phyloP scores from a whole-genome alignment of 2,888 invertebrate species.

The Cyrtodaria siliqua region DNA sequence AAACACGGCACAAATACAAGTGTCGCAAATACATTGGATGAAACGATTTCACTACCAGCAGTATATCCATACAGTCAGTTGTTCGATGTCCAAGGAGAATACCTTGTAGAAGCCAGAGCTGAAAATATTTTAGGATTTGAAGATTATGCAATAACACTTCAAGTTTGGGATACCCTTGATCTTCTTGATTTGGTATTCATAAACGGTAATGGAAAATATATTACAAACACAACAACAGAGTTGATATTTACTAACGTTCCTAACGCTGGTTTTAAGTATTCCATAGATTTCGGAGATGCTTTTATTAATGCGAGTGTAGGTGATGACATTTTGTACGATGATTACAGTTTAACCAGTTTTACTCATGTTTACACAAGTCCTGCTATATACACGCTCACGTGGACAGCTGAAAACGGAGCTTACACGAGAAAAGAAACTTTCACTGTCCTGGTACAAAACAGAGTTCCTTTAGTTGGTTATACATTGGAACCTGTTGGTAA shows the following conservation, averaged over 20 bases:
- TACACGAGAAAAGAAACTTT: conserved; percentile 37
- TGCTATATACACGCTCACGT: conserved; percentile 34
- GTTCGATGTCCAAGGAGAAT: conserved; percentile 46
- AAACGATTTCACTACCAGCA: neutral
- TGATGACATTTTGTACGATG: conserved; percentile 23
- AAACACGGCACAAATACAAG: conserved; percentile 11
- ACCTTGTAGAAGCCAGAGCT: conserved; percentile 24
- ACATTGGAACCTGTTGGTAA: conserved; percentile 35
- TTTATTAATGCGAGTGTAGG: conserved; percentile 5
- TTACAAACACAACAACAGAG: conserved; percentile 46
- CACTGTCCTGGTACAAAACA: conserved; percentile 52
- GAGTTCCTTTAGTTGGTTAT: conserved; percentile 37
- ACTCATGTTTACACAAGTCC: conserved; percentile 37
- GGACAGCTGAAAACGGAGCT: conserved; percentile 41
- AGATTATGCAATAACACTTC: conserved; percentile 12
- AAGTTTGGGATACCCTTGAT: conserved; percentile 48
- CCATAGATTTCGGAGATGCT: conserved; percentile 54
- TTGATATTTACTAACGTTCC: conserved; percentile 52
- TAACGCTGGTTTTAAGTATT: conserved; percentile 46
- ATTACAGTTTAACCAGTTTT: conserved; percentile 35
- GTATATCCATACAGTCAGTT: neutral
- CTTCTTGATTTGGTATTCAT: conserved; percentile 29
- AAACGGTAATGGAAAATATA: conserved; percentile 45
- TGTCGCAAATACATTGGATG: neutral
- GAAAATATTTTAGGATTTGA: conserved; percentile 32